Base-by-base conservation (phyloP, 2,797 vertebrate genomes). In the Merluccius polli region DNA sequence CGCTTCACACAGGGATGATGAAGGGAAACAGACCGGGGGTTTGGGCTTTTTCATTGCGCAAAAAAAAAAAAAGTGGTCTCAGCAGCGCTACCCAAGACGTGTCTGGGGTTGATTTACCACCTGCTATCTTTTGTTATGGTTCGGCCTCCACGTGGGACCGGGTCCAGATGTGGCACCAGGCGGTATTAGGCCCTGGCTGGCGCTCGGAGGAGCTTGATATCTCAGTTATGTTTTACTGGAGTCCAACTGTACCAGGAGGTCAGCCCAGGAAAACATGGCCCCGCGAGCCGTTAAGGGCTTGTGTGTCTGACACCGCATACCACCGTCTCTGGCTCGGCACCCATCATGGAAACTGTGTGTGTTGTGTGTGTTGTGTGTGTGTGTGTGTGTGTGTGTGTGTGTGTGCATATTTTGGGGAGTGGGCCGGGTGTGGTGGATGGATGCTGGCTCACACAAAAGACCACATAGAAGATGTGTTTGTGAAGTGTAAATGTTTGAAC, bases 101-200 rank as follows among this genome's bases (percentile, higher is more conserved):
- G 75, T 31, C 89, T 85, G 76, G 77, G 77, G 89, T 91, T 90
- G 84, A 90, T 91, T 92, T 88, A 84, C 75, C 63, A 85, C 77
- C 72, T 83, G 87, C 84, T 91, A 87, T 93, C 88, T 88, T n/a
- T 80, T 90, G 86, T 91, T 91, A 86, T 92, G 81, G 80, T 89
- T 91, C 78, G 79, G 87, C 44, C 44, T 41, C 15, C 18, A 8
- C 44, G 18, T 59, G 7, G 87, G 78, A 89, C 89, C 77, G 79
- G 87, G 44, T 82, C 87, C 86, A 91, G 85, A 90, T 90, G 87
- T 89, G 87, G 86, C 87, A n/a, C n/a, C n/a, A 87, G 86, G 81
- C 74, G 32, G 78, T 84, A 73, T 75, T 82, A 82, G 84, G 75
- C 75, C 84, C 88, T 78, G 81, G 81, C 81, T 83, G 83, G 81